These are phyloP conservation scores for Habrosyne pyritoides DNA, from an alignment of 2,888 invertebrate species.

Conservation along the genomic window DNA sequence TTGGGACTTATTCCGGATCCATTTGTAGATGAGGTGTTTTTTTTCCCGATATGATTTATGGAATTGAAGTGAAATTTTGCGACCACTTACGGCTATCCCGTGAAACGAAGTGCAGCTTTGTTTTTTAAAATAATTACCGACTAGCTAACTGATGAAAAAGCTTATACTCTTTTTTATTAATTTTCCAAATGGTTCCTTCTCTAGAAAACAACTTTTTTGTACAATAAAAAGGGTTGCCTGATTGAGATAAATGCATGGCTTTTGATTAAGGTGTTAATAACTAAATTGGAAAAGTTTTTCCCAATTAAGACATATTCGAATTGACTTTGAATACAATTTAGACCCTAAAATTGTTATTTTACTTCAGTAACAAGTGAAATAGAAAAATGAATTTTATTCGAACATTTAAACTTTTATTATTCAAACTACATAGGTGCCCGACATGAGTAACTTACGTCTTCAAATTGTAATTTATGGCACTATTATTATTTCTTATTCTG, in stretches of 20 bases:
- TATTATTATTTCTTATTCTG: too few species aligned
- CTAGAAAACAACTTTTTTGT: neutral
- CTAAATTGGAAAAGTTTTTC: neutral
- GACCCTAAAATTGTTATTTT: neutral
- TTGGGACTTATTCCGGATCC: slow-evolving; percentile 76
- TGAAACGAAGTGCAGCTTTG: neutral
- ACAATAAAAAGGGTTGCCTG: slow-evolving; percentile 4
- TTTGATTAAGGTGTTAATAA: slow-evolving; percentile 5
- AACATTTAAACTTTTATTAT: neutral
- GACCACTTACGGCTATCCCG: slow-evolving; percentile 29
- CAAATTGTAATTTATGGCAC: too few species aligned
- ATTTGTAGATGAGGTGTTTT: slow-evolving; percentile 80
- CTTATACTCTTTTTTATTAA: slow-evolving; percentile 22
- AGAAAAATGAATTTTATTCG: too few species aligned
- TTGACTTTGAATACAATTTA: neutral
- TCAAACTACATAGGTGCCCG: too few species aligned
- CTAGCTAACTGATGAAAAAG: slow-evolving; percentile 36
- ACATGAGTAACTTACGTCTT: too few species aligned
- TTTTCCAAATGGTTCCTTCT: slow-evolving; percentile 19
- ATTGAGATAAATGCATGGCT: slow-evolving; percentile 3
- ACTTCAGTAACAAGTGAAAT: neutral
- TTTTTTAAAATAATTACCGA: slow-evolving; percentile 29
- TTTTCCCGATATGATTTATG: slow-evolving; percentile 63
- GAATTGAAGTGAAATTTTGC: slow-evolving; percentile 37
- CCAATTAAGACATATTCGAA: neutral